Percentiles rank a stretch among this genome's conserved stretches.
Conservation (phyloP, 2,888 invertebrate species). For the Campoletis raptor region DNA sequence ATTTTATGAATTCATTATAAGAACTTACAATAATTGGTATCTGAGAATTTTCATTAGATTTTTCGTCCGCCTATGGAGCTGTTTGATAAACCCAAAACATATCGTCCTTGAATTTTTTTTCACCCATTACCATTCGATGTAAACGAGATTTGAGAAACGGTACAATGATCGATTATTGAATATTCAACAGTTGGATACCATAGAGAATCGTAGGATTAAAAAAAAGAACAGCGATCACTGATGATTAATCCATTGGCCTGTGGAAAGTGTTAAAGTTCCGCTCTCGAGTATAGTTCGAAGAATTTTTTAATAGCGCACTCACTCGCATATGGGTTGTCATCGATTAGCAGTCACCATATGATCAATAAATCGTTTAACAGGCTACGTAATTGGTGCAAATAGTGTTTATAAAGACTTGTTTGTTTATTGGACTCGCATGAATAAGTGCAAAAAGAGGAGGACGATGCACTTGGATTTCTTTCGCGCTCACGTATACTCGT, state of each 20-base stretch:
- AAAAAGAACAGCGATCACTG: not conserved
- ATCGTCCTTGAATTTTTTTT: not conserved
- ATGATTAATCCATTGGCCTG: not conserved
- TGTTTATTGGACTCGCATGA: not conserved
- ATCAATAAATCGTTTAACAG: not conserved
- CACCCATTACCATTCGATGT: not conserved
- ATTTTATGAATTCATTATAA: not conserved
- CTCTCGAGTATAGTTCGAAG: not conserved
- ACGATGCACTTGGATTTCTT: slow-evolving; percentile 49
- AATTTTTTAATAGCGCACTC: slow-evolving; percentile 9
- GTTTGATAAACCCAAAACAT: not conserved
- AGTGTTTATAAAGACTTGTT: slow-evolving; percentile 45
- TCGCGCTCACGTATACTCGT: not conserved
- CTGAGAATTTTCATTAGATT: not conserved
- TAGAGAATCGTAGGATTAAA: not conserved
- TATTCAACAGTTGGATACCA: not conserved
- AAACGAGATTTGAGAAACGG: not conserved
- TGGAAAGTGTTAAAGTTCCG: not conserved
- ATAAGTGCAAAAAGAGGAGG: slow-evolving; percentile 29
- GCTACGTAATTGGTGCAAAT: not conserved
- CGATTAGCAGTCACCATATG: slow-evolving; percentile 6
- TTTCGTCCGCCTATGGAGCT: not conserved
- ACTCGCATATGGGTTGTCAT: not conserved
- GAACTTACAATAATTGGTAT: not conserved
- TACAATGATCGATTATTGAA: not conserved